phyloP scores from a whole-genome alignment of 2,113 vertebrate genomes.

The Heliornis fulica region DNA sequence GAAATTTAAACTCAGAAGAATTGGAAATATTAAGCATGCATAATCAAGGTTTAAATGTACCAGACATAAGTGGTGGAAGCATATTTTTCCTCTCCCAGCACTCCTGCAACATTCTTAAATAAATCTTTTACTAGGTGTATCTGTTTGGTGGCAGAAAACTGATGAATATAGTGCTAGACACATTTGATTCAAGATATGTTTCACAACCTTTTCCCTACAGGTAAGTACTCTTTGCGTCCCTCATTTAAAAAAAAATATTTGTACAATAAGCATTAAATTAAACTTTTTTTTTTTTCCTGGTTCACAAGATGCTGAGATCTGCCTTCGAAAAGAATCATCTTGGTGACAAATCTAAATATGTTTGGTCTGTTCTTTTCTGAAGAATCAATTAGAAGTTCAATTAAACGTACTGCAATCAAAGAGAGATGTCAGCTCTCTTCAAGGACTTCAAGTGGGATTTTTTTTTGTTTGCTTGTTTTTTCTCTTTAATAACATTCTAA shows the following conservation, averaged over 20 bases:
- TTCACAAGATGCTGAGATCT: slow-evolving; percentile 24
- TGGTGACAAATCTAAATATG: background rate
- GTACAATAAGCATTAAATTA: background rate
- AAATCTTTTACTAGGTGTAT: background rate
- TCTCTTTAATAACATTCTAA: background rate
- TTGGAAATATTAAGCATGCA: background rate
- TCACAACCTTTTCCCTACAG: background rate
- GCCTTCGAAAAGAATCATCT: background rate
- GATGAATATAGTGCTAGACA: background rate
- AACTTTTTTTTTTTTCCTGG: background rate
- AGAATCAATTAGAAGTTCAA: slow-evolving; percentile 41
- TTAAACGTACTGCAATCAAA: slow-evolving; percentile 27
- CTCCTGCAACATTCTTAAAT: background rate
- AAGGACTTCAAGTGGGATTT: background rate
- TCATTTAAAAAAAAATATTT: background rate
- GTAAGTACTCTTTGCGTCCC: background rate
- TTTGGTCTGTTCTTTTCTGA: slow-evolving; percentile 21
- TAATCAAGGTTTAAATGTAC: slow-evolving; percentile 34
- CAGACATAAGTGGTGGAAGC: background rate
- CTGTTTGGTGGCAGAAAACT: background rate
- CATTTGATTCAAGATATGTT: background rate
- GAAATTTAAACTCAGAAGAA: slow-evolving; percentile 44
- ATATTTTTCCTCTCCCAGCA: background rate
- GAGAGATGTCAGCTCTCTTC: background rate
- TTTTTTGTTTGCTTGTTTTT: slow-evolving; percentile 18